phyloP scores from a whole-genome alignment of 2,797 vertebrate species.

The Champsocephalus esox region DNA sequence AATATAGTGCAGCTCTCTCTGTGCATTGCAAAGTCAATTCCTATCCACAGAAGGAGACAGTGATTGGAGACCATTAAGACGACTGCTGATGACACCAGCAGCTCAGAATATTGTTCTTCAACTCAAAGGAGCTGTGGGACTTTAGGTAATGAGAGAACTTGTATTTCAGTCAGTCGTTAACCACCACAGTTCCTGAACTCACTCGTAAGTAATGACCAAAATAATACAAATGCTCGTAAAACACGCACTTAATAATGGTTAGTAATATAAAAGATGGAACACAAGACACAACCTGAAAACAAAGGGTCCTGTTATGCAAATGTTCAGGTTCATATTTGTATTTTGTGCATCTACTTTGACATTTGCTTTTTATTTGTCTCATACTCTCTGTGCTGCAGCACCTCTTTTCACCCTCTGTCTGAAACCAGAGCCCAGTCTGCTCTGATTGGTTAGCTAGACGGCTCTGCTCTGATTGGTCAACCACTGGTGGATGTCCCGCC shows the following conservation, averaged over 20 bases:
- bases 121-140: conserved; percentile 18
- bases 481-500: too few species aligned
- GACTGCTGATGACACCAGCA: conserved; percentile 30
- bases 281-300: neutral
- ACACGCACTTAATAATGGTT: neutral
- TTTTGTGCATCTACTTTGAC: too few species aligned
- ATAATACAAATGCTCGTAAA: neutral
- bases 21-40: conserved; percentile 46
- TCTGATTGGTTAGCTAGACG: too few species aligned
- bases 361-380: too few species aligned
- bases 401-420: too few species aligned
- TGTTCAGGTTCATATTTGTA: too few species aligned
- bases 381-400: too few species aligned
- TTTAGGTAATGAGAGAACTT: conserved; percentile 33
- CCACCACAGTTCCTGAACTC: too few species aligned
- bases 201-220: neutral
- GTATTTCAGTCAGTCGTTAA: neutral
- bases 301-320: neutral
- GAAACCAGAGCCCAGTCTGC: too few species aligned
- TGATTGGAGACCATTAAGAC: conserved; percentile 45
- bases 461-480: too few species aligned
- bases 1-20: conserved; percentile 54
- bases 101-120: conserved; percentile 14
- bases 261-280: neutral
- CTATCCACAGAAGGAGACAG: conserved; percentile 39